Percentiles rank a stretch among this genome's conserved stretches.
Conservation (phyloP, 2,797 vertebrate species). For the Crypturellus tataupa region DNA sequence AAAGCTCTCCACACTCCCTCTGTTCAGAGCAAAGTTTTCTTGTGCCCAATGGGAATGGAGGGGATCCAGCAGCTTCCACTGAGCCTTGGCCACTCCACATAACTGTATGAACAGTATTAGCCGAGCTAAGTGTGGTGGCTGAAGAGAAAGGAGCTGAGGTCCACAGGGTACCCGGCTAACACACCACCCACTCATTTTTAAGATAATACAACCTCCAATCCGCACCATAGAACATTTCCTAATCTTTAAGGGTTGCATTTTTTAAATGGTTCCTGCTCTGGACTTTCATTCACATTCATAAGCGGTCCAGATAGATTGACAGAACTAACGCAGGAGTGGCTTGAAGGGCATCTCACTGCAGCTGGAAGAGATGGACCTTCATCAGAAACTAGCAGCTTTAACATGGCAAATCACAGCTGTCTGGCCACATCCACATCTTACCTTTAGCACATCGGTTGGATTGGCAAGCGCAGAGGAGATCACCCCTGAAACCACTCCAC, state of each 20-base stretch:
- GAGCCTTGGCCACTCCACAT: accelerated
- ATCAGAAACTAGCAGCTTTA: background rate
- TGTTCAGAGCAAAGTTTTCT: background rate
- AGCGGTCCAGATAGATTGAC: accelerated
- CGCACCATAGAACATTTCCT: too few relatives aligned
- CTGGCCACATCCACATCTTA: constrained; percentile 60
- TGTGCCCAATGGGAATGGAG: background rate
- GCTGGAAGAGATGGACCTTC: background rate
- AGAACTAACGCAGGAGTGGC: background rate
- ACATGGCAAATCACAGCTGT: accelerated
- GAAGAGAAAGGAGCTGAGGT: background rate
- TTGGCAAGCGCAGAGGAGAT: constrained; percentile 94
- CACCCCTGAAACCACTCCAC: constrained; percentile 94
- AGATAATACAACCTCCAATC: background rate
- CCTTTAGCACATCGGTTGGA: constrained; percentile 96
- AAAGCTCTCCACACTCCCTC: background rate
- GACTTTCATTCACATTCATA: background rate
- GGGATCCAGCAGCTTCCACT: background rate
- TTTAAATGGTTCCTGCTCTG: background rate
- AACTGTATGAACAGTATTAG: background rate
- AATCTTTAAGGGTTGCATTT: background rate
- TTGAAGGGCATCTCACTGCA: background rate
- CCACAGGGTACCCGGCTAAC: background rate
- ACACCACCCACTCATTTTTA: background rate
- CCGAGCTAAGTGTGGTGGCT: too few relatives aligned